Conservation (phyloP, 2,797 vertebrate species). For the Neosilurus mollespiculum region DNA sequence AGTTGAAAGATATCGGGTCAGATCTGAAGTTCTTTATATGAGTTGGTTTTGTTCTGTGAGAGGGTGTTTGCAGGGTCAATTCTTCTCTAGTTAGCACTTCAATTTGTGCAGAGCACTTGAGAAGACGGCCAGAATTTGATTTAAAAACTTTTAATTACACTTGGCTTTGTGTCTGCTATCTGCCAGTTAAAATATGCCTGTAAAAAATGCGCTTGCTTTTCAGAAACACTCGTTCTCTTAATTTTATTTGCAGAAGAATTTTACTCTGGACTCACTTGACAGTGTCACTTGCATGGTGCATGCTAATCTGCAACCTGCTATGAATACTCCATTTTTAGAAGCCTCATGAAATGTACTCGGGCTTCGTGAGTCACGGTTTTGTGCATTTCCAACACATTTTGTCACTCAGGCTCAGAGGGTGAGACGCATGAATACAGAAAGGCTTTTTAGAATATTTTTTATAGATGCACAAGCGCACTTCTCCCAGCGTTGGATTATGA, state of each 20-base stretch:
- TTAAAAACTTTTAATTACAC: too few species aligned
- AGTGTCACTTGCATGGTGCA: not conserved
- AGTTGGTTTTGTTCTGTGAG: conserved; percentile 5
- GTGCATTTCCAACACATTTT: conserved; percentile 34
- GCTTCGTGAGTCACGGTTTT: conserved; percentile 33
- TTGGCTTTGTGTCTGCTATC: not conserved
- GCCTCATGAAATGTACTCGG: not conserved
- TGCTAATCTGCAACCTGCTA: not conserved
- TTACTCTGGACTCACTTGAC: not conserved
- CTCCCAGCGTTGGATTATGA: conserved; percentile 12
- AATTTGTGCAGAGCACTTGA: conserved; percentile 21
- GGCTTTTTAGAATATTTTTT: conserved; percentile 1
- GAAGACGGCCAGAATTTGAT: conserved; percentile 6
- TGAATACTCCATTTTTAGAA: conserved; percentile 21
- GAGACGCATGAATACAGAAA: conserved; percentile 17
- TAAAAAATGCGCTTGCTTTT: not conserved
- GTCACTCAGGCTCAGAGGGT: conserved; percentile 29
- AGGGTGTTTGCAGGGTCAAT: conserved; percentile 3
- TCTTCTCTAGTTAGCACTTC: conserved; percentile 16
- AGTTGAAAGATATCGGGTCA: not conserved
- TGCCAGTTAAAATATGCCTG: not conserved
- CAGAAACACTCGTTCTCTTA: not conserved
- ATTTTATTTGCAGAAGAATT: not conserved
- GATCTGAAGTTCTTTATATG: not conserved
- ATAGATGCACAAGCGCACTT: not conserved